A percentile compares a stretch with the other conserved stretches of the same genome.
phyloP scores from a whole-genome alignment of 2,888 invertebrate genomes.

The Harpagoxenus sublaevis region DNA sequence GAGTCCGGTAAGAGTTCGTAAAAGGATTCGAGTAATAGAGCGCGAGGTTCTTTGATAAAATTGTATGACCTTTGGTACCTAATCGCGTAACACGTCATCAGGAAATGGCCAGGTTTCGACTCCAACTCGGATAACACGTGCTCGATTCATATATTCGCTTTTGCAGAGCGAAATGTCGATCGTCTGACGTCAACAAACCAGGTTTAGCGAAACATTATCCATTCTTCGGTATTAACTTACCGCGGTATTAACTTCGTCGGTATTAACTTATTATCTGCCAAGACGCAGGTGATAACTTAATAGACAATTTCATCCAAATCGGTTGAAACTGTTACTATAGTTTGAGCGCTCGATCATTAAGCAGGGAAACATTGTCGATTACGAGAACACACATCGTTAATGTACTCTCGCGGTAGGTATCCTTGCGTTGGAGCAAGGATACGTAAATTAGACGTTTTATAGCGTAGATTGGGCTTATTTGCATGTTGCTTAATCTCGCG shows the following conservation, averaged over 20 bases:
- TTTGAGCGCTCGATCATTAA: not conserved
- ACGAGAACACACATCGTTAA: not conserved
- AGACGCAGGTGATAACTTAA: slow-evolving; percentile 11
- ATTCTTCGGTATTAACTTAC: not conserved
- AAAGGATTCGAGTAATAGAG: slow-evolving; percentile 51
- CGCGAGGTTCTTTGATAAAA: slow-evolving; percentile 8
- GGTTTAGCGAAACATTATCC: not conserved
- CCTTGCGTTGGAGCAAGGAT: not conserved
- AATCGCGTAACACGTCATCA: slow-evolving; percentile 32
- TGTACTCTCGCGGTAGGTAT: not conserved
- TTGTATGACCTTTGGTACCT: slow-evolving; percentile 30
- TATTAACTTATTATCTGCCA: not conserved
- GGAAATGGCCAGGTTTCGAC: not conserved
- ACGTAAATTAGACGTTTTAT: slow-evolving; percentile 33
- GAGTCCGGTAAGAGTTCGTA: slow-evolving; percentile 27
- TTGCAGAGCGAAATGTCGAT: slow-evolving; percentile 3
- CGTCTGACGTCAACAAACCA: slow-evolving; percentile 38
- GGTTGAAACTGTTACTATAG: not conserved
- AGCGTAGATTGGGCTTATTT: slow-evolving; percentile 2
- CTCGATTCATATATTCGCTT: not conserved
- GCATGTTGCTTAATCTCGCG: not conserved
- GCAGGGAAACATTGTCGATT: not conserved
- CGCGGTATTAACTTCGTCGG: not conserved
- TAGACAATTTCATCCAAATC: slow-evolving; percentile 19
- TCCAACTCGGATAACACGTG: slow-evolving; percentile 22